Evolutionary conservation across 2,797 vertebrate genomes (phyloP).

Genomic region (Cirrhinus molitorella): DNA sequence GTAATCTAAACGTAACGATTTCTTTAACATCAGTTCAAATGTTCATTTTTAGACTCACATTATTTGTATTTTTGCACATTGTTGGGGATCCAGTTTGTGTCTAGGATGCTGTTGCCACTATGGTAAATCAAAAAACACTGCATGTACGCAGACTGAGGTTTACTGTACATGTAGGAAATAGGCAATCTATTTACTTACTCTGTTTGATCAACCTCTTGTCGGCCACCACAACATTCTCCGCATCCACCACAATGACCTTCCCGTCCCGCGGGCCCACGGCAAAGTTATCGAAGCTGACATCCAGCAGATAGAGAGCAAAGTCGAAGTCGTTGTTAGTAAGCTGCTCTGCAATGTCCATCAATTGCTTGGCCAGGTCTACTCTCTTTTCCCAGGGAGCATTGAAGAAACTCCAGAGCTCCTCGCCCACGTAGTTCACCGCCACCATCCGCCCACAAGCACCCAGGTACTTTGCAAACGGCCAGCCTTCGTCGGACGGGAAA

Average conservation of each 20-base stretch:
- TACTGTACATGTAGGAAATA: not conserved
- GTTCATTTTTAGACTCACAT: too few species aligned
- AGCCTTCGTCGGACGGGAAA: constrained; percentile 98
- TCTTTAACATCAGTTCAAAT: too few species aligned
- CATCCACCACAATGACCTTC: constrained; percentile 97
- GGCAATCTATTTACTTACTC: constrained; percentile 83
- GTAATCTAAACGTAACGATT: too few species aligned
- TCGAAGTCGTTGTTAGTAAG: constrained; percentile 99
- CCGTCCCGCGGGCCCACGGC: constrained; percentile 96
- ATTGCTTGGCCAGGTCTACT: constrained; percentile 93
- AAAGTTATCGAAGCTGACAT: constrained; percentile 99
- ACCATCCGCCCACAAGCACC: constrained; percentile 97
- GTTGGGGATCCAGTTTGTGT: too few species aligned
- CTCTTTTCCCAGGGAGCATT: constrained; percentile 96
- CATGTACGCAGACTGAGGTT: not conserved
- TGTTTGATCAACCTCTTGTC: constrained; percentile 98
- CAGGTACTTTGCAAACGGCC: constrained; percentile 98
- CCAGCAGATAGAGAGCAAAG: constrained; percentile 98
- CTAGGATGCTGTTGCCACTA: not conserved
- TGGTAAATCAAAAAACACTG: not conserved
- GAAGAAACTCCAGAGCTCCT: constrained; percentile 98
- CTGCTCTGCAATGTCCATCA: constrained; percentile 99
- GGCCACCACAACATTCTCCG: constrained; percentile 95
- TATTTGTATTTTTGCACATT: not conserved
- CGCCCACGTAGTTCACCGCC: constrained; percentile 98